Evolutionary conservation across 2,797 vertebrate species (phyloP), one percentile per base, ranked within the genome.

Genomic region (Tamandua tetradactyla): DNA sequence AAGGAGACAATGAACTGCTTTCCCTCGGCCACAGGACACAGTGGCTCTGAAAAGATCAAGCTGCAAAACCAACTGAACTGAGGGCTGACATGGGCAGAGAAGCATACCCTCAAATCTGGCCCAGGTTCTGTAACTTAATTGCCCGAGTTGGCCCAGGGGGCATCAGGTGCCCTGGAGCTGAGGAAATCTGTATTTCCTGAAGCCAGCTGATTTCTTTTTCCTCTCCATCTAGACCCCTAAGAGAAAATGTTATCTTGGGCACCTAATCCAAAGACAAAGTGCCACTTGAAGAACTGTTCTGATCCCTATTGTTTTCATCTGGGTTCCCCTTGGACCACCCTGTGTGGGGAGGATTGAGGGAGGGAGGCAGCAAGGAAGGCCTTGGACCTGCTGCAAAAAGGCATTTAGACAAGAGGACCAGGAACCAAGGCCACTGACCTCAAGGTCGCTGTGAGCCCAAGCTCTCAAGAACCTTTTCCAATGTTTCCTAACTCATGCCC

Each of bases 261-360:
- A 59, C 13, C 30, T 40, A 68, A 69, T 69, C 47, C 22, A 47
- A 23, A 64, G 30, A 92, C 27, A 11, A 76, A 74, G 57, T 7
- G 35, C 57, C 7, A 9, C 32, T 9, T 37, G 27, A 84, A 66
- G 75, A 62, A 47, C 22, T 8, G 8, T 10, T 49, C 49, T 27
- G 79, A 32, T 49, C 66, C 57, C 71, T 7, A 14, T 4, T 11
- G 49, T 47, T 81, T 14, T 20, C 59, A 13, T 59, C 59, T 22
- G 66, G 80, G 35, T 14, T 55, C 15, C 23, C 76, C 13, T 9
- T 3, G 69, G 82, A 52, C 44, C 5, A 22, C 44, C 13, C 1
- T 10, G 8, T 62, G 18, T 2, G 47, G 1, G 61, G 7, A n/a
- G 25, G 7, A 25, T 12, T 0, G 37, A 8, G 0, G 0, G 14